Evolutionary conservation across 2,113 vertebrate genomes (phyloP).

Genomic region (Nannospalax galili): DNA sequence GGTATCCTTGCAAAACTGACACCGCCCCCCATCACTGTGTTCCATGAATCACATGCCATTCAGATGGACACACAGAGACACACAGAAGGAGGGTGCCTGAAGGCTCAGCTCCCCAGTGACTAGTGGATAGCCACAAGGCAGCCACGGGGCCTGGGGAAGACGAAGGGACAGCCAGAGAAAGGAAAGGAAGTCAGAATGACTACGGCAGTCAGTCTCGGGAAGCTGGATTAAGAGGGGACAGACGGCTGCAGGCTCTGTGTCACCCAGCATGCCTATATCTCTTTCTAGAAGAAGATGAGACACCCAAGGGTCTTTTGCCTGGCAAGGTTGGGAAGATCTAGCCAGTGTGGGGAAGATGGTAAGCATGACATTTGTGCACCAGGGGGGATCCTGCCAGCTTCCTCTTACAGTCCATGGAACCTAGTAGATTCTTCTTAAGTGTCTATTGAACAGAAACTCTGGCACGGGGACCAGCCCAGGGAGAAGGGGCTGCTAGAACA

Average conservation of each 20-base stretch:
- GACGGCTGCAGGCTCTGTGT: neutral
- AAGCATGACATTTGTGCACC: accelerated
- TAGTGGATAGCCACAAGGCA: neutral
- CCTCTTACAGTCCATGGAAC: neutral
- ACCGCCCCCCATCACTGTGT: too few relatives aligned
- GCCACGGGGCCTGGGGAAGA: constrained; percentile 1
- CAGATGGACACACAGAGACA: neutral
- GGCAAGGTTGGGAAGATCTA: neutral
- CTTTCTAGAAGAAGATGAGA: neutral
- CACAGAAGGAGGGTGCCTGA: neutral
- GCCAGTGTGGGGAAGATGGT: accelerated
- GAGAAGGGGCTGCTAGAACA: neutral
- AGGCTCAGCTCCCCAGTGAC: neutral
- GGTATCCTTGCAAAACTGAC: neutral
- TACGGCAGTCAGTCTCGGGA: neutral
- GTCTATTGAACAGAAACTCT: neutral
- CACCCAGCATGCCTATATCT: accelerated
- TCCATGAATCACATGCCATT: neutral
- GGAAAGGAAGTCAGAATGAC: constrained; percentile 57
- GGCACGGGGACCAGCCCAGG: neutral
- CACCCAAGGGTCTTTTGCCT: neutral
- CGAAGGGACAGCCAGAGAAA: neutral
- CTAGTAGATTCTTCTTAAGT: neutral
- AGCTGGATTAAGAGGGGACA: neutral
- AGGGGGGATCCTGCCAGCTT: neutral